Evolutionary conservation across 2,113 vertebrate species (phyloP), one percentile per base, ranked within the genome.

Genomic region (Burhinus oedicnemus): DNA sequence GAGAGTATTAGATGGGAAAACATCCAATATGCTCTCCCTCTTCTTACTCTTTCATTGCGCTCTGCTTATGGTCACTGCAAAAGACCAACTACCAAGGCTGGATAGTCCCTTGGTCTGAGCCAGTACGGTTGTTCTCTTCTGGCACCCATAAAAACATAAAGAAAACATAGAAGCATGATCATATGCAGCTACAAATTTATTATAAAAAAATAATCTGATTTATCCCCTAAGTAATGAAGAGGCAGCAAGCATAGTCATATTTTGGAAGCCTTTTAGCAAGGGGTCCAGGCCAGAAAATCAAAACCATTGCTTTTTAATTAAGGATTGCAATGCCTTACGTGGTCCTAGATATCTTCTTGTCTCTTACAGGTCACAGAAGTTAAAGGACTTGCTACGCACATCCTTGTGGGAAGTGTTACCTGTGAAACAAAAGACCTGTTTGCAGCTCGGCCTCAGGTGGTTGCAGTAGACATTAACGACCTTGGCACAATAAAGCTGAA

Each of bases 391-490:
- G 99, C 99, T 27, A 99, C 98, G 62, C 99, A 99, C 93, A 98
- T 99, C 92, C 98, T 99, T 91, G 99, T 99, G 54, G 99, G 99
- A 93, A 99, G 99, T 6, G 99, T 99, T 62, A 99, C 99, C 92
- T 99, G 99, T 65, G 99, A 99, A 97, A 99, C 99, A 77, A 99
- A 99, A 98, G 99, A 99, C 84, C 97, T 99, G 71, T 99, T 99
- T 95, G 99, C 99, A 42, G 99, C 99, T 93, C 99, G 98, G 91
- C 99, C 99, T 94, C 99, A 99, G 96, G 99, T 99, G 97, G 99
- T 99, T 79, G 99, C 99, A 57, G 99, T 99, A 27, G 99, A 99
- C 79, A 99, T 99, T 92, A 99, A 99, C 2, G 99, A 99, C 98
- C 99, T 99, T 51, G 99, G 99, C 45, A 99, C 99, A 84, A 98